These are phyloP conservation scores for Riparia riparia DNA, from an alignment of 2,113 vertebrate genomes.

Conservation along the genomic window DNA sequence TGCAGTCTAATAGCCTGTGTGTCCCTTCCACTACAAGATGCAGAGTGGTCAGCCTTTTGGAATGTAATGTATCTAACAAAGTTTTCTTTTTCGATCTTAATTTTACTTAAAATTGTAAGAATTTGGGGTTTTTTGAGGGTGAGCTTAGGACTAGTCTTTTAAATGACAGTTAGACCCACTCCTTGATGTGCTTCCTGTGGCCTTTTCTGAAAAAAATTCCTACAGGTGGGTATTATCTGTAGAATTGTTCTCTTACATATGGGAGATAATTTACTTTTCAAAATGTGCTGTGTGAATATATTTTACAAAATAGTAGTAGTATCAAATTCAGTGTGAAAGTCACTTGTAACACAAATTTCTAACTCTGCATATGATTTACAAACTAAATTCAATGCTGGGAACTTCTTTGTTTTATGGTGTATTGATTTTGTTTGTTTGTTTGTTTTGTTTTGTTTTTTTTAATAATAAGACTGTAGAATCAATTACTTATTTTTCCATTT, in stretches of 20 bases:
- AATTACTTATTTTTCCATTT: constrained; percentile 51
- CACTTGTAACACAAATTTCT: background rate
- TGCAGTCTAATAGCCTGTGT: background rate
- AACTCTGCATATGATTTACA: background rate
- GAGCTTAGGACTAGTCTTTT: background rate
- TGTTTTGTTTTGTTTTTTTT: background rate
- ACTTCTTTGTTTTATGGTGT: background rate
- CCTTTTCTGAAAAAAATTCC: background rate
- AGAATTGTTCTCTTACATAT: background rate
- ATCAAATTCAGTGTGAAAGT: background rate
- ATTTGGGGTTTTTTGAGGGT: background rate
- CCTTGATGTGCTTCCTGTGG: background rate
- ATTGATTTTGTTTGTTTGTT: background rate
- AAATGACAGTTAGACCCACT: background rate
- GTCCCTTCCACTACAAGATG: background rate
- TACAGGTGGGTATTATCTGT: constrained; percentile 26
- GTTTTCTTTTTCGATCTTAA: background rate
- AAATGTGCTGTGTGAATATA: background rate
- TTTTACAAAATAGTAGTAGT: background rate
- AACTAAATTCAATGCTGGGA: background rate
- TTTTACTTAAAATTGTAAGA: background rate
- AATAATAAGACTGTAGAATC: background rate
- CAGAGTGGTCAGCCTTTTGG: background rate
- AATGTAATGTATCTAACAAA: background rate
- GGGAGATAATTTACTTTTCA: background rate